Base-by-base conservation (phyloP, 2,888 invertebrate species). In the Lymantria dispar region DNA sequence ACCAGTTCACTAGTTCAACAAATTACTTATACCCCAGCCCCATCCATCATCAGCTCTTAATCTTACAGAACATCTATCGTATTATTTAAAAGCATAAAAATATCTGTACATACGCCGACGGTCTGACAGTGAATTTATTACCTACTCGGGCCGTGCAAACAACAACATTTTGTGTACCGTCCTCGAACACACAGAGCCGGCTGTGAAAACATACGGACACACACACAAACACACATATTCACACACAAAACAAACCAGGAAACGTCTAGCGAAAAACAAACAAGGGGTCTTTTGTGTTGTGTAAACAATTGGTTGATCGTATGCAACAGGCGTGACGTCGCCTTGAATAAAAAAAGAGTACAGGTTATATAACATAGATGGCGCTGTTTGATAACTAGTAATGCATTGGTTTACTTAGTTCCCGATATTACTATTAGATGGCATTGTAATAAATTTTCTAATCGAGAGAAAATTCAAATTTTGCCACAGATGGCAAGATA, bases 211-310 rank as follows among this genome's bases (percentile, higher is more conserved):
- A 86, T 64, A 72, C 76, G 68, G 73, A 70, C 66, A 70, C 79
- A 71, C 75, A 74, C 76, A 77, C 76, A 72, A 68, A 68, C 52
- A 62, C 65, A 66, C 68, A 70, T 60, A 69, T 71, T 67, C 77
- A 80, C 87, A 88, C 85, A 89, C 88, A 88, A 88, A 90, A 90
- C 86, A 89, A 88, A 90, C 91, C 91, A 91, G 91, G 90, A 91
- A 91, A 91, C 88, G 91, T 90, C 90, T 91, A 91, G 91, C 89
- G 88, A 88, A 91, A 90, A 91, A 89, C 90, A 91, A 91, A 91
- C 91, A 91, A 83, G 90, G 66, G 91, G 90, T 87, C 90, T 90
- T 88, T 91, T 91, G 88, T 89, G 76, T 87, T 90, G 87, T 86
- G 88, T 91, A 90, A 91, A 91, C 91, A 91, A 91, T 89, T 78